Percentiles rank a stretch among this genome's conserved stretches.
Evolutionary conservation across 2,888 invertebrate genomes (phyloP).

Genomic region (Synergus itoensis): DNA sequence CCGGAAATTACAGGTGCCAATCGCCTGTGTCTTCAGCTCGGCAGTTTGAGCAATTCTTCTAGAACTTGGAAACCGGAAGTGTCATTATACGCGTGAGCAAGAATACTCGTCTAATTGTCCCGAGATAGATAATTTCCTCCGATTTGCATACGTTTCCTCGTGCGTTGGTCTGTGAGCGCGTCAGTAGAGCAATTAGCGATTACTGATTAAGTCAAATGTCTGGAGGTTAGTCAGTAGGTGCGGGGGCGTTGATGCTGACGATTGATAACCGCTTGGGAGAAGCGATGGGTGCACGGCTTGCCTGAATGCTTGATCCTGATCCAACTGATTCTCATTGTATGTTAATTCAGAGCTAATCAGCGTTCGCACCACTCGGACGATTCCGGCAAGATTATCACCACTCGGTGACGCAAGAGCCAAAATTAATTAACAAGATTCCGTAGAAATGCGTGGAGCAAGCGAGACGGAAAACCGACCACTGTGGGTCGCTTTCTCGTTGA

Average conservation of each 20-base stretch:
- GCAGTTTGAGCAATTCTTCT: slow-evolving; percentile 1
- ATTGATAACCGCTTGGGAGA: slow-evolving; percentile 72
- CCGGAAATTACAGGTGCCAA: not conserved
- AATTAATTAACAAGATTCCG: slow-evolving; percentile 37
- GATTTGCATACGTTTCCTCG: slow-evolving; percentile 77
- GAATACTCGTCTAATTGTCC: slow-evolving; percentile 75
- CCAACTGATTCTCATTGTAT: slow-evolving; percentile 63
- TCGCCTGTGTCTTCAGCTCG: not conserved
- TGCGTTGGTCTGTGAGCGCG: slow-evolving; percentile 71
- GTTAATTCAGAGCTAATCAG: slow-evolving; percentile 63
- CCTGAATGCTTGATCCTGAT: slow-evolving; percentile 62
- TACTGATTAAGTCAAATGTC: slow-evolving; percentile 77
- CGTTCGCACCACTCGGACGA: slow-evolving; percentile 58
- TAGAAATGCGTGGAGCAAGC: slow-evolving; percentile 26
- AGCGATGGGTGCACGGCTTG: slow-evolving; percentile 67
- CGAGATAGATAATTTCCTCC: slow-evolving; percentile 71
- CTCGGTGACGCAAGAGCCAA: slow-evolving; percentile 56
- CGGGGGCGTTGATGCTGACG: slow-evolving; percentile 69
- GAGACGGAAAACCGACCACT: slow-evolving; percentile 14
- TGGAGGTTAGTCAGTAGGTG: slow-evolving; percentile 65
- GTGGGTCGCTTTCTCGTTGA: slow-evolving; percentile 38
- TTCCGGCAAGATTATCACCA: slow-evolving; percentile 54
- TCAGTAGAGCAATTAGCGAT: slow-evolving; percentile 77
- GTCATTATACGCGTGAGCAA: slow-evolving; percentile 71
- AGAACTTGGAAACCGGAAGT: slow-evolving; percentile 67